A percentile compares a stretch with the other conserved stretches of the same genome.
phyloP scores from a whole-genome alignment of 2,888 invertebrate species.

The Monoplex corrugatus region DNA sequence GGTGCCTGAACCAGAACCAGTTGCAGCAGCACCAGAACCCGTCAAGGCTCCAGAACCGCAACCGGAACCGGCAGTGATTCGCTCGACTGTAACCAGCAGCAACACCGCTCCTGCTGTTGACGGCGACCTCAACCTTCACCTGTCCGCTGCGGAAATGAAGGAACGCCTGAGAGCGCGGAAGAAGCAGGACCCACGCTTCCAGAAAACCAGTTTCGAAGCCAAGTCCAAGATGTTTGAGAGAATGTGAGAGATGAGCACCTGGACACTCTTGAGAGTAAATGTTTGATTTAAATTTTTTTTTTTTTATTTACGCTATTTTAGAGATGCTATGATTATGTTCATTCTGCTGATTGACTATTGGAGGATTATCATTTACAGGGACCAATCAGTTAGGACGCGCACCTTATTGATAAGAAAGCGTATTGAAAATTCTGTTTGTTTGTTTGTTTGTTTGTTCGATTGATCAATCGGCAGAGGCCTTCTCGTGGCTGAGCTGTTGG shows the following conservation, averaged over 20 bases:
- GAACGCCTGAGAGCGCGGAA: slow-evolving; percentile 66
- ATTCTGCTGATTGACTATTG: too few relatives aligned
- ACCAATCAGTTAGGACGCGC: too few relatives aligned
- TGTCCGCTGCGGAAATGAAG: slow-evolving; percentile 73
- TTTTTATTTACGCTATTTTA: too few relatives aligned
- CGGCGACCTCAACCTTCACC: slow-evolving; percentile 48
- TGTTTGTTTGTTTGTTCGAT: too few relatives aligned
- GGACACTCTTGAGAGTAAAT: too few relatives aligned
- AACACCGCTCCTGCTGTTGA: not conserved
- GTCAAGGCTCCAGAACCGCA: not conserved
- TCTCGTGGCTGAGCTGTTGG: too few relatives aligned
- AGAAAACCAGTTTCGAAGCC: slow-evolving; percentile 56
- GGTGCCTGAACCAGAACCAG: not conserved
- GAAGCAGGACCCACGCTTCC: slow-evolving; percentile 68
- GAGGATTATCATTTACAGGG: too few relatives aligned
- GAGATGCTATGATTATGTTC: too few relatives aligned
- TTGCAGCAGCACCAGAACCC: not conserved
- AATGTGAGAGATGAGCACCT: slow-evolving; percentile 54
- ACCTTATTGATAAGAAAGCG: too few relatives aligned
- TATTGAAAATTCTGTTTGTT: too few relatives aligned
- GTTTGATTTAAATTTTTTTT: too few relatives aligned
- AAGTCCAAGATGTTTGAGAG: slow-evolving; percentile 59
- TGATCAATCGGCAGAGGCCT: too few relatives aligned
- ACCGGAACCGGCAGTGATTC: slow-evolving; percentile 7
- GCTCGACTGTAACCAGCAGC: not conserved